These are phyloP conservation scores for Eulimnadia texana DNA, from an alignment of 1,140 invertebrate genomes.

Conservation along the genomic window DNA sequence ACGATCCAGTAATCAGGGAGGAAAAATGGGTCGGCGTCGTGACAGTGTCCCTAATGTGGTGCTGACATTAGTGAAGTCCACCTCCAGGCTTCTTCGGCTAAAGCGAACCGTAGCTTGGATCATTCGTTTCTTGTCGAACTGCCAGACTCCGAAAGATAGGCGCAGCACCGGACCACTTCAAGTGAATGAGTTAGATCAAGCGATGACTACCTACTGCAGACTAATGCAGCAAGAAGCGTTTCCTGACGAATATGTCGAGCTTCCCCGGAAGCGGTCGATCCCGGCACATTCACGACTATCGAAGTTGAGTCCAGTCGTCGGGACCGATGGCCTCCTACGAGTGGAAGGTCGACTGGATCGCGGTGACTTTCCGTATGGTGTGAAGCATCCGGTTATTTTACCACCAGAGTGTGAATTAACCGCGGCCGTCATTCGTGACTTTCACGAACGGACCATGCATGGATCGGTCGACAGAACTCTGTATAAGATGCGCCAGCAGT, in stretches of 20 bases:
- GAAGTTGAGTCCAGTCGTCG: conserved; percentile 1
- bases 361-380: background rate
- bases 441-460: background rate
- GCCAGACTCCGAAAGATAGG: too few species aligned
- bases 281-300: background rate
- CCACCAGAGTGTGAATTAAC: background rate
- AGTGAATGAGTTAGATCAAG: too few species aligned
- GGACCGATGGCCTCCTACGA: background rate
- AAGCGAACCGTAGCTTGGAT: conserved; percentile 5
- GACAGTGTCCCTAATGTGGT: too few species aligned
- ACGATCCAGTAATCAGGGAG: too few species aligned
- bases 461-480: background rate
- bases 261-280: too few species aligned
- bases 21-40: too few species aligned
- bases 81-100: background rate
- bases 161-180: too few species aligned
- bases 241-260: too few species aligned
- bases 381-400: conserved; percentile 3
- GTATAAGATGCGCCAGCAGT: conserved; percentile 6
- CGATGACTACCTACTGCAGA: too few species aligned
- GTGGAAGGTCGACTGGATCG: background rate
- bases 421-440: background rate
- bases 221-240: background rate
- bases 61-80: too few species aligned
- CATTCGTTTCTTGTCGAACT: conserved; percentile 1